Conservation (phyloP, 2,888 invertebrate species). For the Cactoblastis cactorum region DNA sequence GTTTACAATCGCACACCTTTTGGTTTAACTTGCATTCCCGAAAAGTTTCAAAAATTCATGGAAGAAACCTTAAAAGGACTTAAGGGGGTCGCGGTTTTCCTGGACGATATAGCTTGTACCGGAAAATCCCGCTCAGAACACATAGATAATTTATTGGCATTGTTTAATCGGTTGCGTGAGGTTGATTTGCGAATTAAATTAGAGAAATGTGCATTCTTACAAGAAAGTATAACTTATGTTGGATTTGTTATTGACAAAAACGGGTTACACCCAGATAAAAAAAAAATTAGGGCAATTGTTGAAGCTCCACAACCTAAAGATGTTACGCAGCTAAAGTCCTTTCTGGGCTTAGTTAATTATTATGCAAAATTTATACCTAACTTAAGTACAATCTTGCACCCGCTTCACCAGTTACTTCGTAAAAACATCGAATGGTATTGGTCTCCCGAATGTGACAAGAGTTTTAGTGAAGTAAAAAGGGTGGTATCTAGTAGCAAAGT, state of each 20-base stretch:
- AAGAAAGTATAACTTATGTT: conserved; percentile 23
- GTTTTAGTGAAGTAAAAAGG: conserved; percentile 18
- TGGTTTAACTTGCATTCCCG: conserved; percentile 23
- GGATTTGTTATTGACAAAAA: conserved; percentile 22
- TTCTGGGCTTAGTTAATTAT: conserved; percentile 26
- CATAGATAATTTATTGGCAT: neutral
- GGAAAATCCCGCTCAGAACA: neutral
- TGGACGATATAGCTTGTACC: neutral
- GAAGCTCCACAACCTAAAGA: conserved; percentile 16
- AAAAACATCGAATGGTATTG: conserved; percentile 20
- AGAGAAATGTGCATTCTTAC: conserved; percentile 26
- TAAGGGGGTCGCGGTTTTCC: neutral
- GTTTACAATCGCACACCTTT: no score
- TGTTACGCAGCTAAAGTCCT: conserved; percentile 20
- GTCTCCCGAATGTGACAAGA: conserved; percentile 16
- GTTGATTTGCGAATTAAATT: conserved; percentile 21
- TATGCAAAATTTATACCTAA: conserved; percentile 24
- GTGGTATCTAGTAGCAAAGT: conserved; percentile 15
- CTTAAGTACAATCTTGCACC: conserved; percentile 19
- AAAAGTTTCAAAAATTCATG: conserved; percentile 24
- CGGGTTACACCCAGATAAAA: conserved; percentile 18
- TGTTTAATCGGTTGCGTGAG: neutral
- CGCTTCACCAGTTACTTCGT: conserved; percentile 21
- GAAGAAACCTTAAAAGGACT: conserved; percentile 19
- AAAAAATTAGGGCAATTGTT: conserved; percentile 21